Evolutionary conservation across 2,797 vertebrate genomes (phyloP).

Genomic region (Sebastes iracundus): DNA sequence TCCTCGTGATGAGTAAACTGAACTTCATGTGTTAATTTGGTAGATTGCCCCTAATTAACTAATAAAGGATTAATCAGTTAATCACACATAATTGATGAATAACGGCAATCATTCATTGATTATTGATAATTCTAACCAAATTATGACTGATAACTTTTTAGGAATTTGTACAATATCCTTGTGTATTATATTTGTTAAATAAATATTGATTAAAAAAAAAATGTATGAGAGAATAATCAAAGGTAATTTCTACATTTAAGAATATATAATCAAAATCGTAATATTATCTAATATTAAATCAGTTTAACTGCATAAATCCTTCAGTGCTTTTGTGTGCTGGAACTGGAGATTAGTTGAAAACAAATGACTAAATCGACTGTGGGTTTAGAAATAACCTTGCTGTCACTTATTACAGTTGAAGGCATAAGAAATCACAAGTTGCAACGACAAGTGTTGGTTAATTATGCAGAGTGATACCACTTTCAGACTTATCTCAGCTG

Average conservation of each 20-base stretch:
- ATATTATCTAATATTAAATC: not conserved
- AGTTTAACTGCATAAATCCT: not conserved
- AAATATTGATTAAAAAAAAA: not conserved
- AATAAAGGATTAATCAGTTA: not conserved
- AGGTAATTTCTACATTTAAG: not conserved
- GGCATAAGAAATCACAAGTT: not conserved
- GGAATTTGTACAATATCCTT: too few relatives aligned
- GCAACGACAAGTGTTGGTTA: not conserved
- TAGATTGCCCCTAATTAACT: not conserved
- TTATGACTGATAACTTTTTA: too few relatives aligned
- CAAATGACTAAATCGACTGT: not conserved
- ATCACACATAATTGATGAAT: not conserved
- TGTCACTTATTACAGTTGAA: not conserved
- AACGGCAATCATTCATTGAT: not conserved
- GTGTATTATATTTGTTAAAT: not conserved
- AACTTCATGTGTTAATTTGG: not conserved
- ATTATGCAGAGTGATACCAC: not conserved
- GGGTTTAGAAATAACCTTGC: not conserved
- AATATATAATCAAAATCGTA: not conserved
- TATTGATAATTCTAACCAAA: not conserved
- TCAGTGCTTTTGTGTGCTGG: not conserved
- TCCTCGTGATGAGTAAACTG: not conserved
- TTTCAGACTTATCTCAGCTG: not conserved
- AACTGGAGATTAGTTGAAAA: not conserved
- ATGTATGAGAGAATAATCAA: not conserved